Evolutionary conservation across 2,113 vertebrate species (phyloP), one percentile per base, ranked within the genome.

Genomic region (Glareola pratincola): DNA sequence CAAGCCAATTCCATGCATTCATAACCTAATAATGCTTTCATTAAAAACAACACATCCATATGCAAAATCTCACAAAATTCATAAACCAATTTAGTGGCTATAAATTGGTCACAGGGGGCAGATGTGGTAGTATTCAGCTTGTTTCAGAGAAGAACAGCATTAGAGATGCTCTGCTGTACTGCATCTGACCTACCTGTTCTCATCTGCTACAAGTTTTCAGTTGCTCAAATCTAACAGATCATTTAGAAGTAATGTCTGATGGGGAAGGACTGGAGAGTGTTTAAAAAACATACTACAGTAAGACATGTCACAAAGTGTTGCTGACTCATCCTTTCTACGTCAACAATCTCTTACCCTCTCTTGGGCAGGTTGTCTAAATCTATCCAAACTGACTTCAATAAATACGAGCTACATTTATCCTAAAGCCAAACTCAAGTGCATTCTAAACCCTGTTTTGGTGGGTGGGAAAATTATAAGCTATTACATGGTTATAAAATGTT

Each of bases 1-100:
- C 5, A 10, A 56, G 15, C n/a, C 67, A 57, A 10, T 74, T 90
- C 41, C 39, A 88, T 6, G 10, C 21, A 37, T 21, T 39, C 79
- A 45, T 29, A 62, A 8, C 5, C 2, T 8, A 59, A 36, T 9
- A 45, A 51, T 8, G 34, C 34, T 53, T 63, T 77, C 27, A 64
- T 0, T 57, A n/a, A 66, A 75, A 37, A 5, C 24, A 39, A 1
- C 20, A 59, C 1, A 1, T 1, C 5, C 29, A 29, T 6, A 56
- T 7, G 66, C 6, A 69, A 34, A 47, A 83, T 39, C 41, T 83
- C 56, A 30, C 2, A 1, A 30, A 53, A 30, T n/a, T 56, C 30
- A 39, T 32, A 75, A 67, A 14, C 32, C 23, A 34, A 37, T 56
- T 29, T 8, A 64, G 36, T 14, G 36, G 73, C 34, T 23, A n/a